A percentile compares a stretch with the other conserved stretches of the same genome.
phyloP scores from a whole-genome alignment of 2,113 vertebrate species.

The Notothenia coriiceps region DNA sequence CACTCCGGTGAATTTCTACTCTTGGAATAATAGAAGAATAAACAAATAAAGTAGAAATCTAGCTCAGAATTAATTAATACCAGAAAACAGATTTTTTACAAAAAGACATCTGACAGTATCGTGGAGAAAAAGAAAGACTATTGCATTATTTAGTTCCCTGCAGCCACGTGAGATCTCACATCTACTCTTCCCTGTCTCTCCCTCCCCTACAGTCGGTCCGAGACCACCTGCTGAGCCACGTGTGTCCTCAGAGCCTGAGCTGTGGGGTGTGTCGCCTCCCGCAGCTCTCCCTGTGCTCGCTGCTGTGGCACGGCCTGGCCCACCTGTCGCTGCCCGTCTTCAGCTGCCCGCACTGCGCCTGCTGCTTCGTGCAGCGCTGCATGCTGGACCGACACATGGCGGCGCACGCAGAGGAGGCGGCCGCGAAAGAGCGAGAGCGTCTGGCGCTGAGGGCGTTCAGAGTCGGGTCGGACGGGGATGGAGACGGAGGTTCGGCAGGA shows the following conservation, averaged over 20 bases:
- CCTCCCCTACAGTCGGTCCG: conserved; percentile 81
- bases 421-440: conserved; percentile 48
- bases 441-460: conserved; percentile 38
- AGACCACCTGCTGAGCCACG: conserved; percentile 90
- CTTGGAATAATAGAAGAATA: no score
- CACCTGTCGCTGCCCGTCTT: conserved; percentile 91
- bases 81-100: neutral
- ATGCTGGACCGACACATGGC: conserved; percentile 92
- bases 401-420: conserved; percentile 86
- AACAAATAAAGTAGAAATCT: neutral
- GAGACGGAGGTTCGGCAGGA: neutral
- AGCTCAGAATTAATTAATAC: neutral
- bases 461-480: conserved; percentile 20
- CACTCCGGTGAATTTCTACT: no score
- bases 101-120: neutral
- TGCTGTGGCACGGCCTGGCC: conserved; percentile 93
- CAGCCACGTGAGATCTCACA: neutral
- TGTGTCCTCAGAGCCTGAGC: conserved; percentile 88
- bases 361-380: conserved; percentile 91
- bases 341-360: conserved; percentile 91
- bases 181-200: neutral
- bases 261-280: conserved; percentile 90
- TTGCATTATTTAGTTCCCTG: neutral
- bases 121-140: neutral
- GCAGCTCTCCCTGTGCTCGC: conserved; percentile 90